Base-by-base conservation (phyloP, 2,888 invertebrate genomes). In the Melanchra persicariae region DNA sequence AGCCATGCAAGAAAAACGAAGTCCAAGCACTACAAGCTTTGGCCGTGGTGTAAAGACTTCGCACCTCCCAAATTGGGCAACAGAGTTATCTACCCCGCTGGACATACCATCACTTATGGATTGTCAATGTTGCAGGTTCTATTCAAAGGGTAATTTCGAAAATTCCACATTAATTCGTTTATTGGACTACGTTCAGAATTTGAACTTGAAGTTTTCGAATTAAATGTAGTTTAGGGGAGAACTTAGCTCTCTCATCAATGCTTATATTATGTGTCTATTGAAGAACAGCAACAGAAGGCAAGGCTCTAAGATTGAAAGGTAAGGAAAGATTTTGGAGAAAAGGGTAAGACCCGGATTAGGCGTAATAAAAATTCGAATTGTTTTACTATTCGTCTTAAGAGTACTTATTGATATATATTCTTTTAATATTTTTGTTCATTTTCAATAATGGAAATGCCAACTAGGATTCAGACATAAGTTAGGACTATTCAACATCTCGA, bases 211-310 rank as follows among this genome's bases (percentile, higher is more conserved):
- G 40, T 59, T 34, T 73, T 61, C 45, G 6, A 55, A 24, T 34
- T 64, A n/a, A 22, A 57, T 7, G 34, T 81, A 81, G 76, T 15
- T 61, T 30, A 47, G 49, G 30, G n/a, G 77, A 51, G 76, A 60
- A 30, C 22, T 76, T 58, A 68, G 58, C 30, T 77, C 70, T 51
- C 81, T 69, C 55, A 26, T 70, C 37, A 34, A 45, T 55, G 49
- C 66, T 57, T 45, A 52, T 66, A 61, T 40, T 37, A 58, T 58
- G 59, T 82, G 73, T 78, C 59, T 67, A 78, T 66, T 34, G 24
- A 55, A 62, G 52, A 43, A 60, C 63, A 66, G 78, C 72, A 82
- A 78, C 82, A 66, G 30, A 78, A 82, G 60, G 37, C 72, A 78
- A 59, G 73, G 79, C 68, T 82, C 74, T 79, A 66, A 79, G 68